Evolutionary conservation across 2,888 invertebrate species (phyloP).

Genomic region (Pemphredon lugubris): DNA sequence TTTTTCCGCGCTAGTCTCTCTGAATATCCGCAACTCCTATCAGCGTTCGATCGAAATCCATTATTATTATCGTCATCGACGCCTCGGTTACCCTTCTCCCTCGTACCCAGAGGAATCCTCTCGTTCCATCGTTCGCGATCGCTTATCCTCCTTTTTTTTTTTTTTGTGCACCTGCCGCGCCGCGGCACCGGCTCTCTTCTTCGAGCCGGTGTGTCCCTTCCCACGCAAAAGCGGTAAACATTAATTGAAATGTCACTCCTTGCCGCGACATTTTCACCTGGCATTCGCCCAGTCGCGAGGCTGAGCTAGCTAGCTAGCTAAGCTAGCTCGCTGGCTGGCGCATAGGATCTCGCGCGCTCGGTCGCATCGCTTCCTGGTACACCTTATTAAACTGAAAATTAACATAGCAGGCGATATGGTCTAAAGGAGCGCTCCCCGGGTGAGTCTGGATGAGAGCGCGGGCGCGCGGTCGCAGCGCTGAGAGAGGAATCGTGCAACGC

Average conservation of each 20-base stretch:
- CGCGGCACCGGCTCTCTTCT: not conserved
- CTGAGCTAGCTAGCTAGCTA: slow-evolving; percentile 13
- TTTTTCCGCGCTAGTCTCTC: not conserved
- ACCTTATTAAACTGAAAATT: slow-evolving; percentile 79
- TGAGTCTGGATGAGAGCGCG: slow-evolving; percentile 20
- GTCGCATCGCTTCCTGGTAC: slow-evolving; percentile 74
- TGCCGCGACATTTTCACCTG: slow-evolving; percentile 75
- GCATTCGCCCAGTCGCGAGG: slow-evolving; percentile 39
- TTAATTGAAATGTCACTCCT: slow-evolving; percentile 79
- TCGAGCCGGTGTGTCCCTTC: slow-evolving; percentile 60
- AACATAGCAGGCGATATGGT: slow-evolving; percentile 75
- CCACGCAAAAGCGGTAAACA: slow-evolving; percentile 74
- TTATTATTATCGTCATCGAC: slow-evolving; percentile 3
- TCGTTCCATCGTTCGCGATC: slow-evolving; percentile 2
- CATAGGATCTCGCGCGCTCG: slow-evolving; percentile 28
- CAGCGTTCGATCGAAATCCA: slow-evolving; percentile 4
- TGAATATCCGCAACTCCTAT: not conserved
- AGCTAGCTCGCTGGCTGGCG: slow-evolving; percentile 14
- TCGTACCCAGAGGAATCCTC: too few species aligned
- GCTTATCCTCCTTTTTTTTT: slow-evolving; percentile 21
- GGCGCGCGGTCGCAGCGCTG: slow-evolving; percentile 24
- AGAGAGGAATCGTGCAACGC: slow-evolving; percentile 74
- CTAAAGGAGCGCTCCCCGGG: slow-evolving; percentile 47
- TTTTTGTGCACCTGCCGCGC: slow-evolving; percentile 52
- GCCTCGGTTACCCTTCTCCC: too few species aligned